Evolutionary conservation across 2,113 vertebrate species (phyloP), one percentile per base, ranked within the genome.

Genomic region (Siniperca knerii): DNA sequence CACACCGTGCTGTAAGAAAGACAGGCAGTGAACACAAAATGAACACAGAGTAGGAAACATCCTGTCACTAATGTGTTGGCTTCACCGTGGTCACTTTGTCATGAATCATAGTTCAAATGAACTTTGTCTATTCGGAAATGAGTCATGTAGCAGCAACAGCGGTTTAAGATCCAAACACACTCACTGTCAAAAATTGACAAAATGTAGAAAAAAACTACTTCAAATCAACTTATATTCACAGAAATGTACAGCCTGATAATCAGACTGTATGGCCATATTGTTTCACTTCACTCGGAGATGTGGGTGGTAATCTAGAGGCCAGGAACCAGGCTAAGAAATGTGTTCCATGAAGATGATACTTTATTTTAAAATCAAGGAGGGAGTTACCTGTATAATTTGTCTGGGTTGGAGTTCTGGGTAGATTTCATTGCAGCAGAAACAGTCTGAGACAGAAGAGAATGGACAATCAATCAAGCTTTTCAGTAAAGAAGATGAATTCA

Each of bases 1-100:
- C 96, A 97, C 76, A 97, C 97, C 2, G 97, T 98, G 85, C 97
- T 98, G 93, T 75, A 61, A 81, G 80, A 62, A 65, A 57, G 23
- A 75, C n/a, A 77, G 13, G 33, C 6, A 75, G 48, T 3, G 7
- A 33, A 48, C 25, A 18, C 4, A 66, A 2, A 13, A 18, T 62
- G 0, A 60, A 77, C 4, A 3, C 23, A 3, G 16, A 64, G 82
- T 35, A 44, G 33, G 21, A 60, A 79, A 62, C 44, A 70, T 44
- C 21, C 0, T 16, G 48, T 46, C 35, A 57, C 16, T 62, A 46
- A 81, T 78, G 75, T 33, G 37, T 66, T 15, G 6, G 48, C 44
- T 20, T 82, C 29, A 5, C 46, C 18, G 2, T 1, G 52, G 8
- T 42, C 35, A 52, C 46, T 71, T 21, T 33, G 80, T 25, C 57